A percentile compares a stretch with the other conserved stretches of the same genome.
phyloP scores from a whole-genome alignment of 2,797 vertebrate genomes.

The Pseudomugil gertrudae region DNA sequence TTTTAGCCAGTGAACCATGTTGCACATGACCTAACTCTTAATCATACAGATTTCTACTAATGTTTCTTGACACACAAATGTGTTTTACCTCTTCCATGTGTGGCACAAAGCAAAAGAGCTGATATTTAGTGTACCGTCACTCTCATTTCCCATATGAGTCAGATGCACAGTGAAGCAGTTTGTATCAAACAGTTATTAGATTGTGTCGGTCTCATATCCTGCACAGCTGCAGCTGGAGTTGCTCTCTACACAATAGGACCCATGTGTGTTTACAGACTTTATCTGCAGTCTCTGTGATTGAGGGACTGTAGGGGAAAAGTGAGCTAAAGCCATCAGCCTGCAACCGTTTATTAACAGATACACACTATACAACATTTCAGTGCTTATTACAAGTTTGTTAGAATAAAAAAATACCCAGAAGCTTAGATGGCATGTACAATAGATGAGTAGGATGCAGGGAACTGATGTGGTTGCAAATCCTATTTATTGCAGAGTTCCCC shows the following conservation, averaged over 20 bases:
- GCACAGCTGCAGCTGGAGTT: slow-evolving; percentile 64
- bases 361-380: slow-evolving; percentile 10
- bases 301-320: slow-evolving; percentile 34
- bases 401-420: not conserved
- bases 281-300: slow-evolving; percentile 34
- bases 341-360: slow-evolving; percentile 13
- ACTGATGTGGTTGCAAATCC: slow-evolving; percentile 30
- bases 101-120: slow-evolving; percentile 19
- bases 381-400: not conserved
- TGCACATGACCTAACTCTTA: not conserved
- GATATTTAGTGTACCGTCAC: slow-evolving; percentile 17
- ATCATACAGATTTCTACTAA: not conserved
- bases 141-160: slow-evolving; percentile 20
- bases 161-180: slow-evolving; percentile 17
- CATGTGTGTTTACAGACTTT: slow-evolving; percentile 57
- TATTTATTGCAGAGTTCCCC: slow-evolving; percentile 34
- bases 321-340: slow-evolving; percentile 18
- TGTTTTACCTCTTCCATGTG: slow-evolving; percentile 19
- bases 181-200: slow-evolving; percentile 41
- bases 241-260: slow-evolving; percentile 54
- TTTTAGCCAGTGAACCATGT: slow-evolving; percentile 2
- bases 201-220: slow-evolving; percentile 63
- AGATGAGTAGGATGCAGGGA: slow-evolving; percentile 25
- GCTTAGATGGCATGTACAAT: slow-evolving; percentile 2
- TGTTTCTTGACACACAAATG: slow-evolving; percentile 1